Evolutionary conservation across 2,113 vertebrate species (phyloP).

Genomic region (Suricata suricatta): DNA sequence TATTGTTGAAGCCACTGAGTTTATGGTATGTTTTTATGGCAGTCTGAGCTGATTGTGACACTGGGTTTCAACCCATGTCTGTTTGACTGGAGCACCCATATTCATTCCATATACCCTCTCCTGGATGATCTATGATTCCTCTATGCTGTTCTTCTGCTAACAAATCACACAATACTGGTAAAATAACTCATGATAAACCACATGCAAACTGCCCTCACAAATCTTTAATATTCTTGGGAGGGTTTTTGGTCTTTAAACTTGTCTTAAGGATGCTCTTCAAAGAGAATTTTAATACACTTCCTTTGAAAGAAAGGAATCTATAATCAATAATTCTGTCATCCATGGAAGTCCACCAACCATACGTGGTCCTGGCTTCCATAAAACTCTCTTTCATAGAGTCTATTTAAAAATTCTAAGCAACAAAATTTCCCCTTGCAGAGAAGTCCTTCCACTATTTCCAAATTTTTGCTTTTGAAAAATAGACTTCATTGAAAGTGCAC

Average conservation of each 20-base stretch:
- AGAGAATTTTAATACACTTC: background rate
- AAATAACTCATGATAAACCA: background rate
- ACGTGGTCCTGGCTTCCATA: background rate
- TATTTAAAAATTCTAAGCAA: background rate
- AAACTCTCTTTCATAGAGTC: background rate
- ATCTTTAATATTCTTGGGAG: background rate
- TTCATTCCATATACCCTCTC: background rate
- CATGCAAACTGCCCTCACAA: background rate
- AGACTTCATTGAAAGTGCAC: background rate
- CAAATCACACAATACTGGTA: no score
- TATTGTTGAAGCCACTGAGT: background rate
- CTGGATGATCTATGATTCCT: background rate
- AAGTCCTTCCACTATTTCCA: background rate
- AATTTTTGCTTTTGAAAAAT: background rate
- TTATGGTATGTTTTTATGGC: background rate
- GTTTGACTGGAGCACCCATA: background rate
- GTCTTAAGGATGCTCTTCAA: background rate
- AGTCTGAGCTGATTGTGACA: background rate
- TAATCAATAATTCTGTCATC: background rate
- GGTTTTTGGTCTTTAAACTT: slow-evolving; percentile 11
- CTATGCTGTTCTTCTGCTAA: background rate
- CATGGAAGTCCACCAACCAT: background rate
- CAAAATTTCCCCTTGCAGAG: background rate
- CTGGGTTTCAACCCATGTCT: background rate
- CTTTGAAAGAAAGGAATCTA: background rate